Evolutionary conservation across 2,113 vertebrate species (phyloP).

Genomic region (Hyaena hyaena): DNA sequence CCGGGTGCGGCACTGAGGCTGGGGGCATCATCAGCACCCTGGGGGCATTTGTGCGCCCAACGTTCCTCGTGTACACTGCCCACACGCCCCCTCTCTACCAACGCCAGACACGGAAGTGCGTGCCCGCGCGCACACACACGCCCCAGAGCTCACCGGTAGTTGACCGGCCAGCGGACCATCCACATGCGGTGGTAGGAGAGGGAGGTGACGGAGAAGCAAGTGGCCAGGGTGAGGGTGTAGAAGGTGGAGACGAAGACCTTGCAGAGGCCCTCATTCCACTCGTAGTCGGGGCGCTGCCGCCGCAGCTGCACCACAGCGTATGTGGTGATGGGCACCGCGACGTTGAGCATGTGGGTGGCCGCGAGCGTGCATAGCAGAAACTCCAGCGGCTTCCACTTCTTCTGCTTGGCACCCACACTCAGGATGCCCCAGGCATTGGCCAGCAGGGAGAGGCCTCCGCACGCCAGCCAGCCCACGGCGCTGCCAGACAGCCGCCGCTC

Average conservation of each 20-base stretch:
- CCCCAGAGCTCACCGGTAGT: conserved; percentile 90
- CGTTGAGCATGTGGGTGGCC: conserved; percentile 95
- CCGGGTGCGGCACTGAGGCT: not conserved
- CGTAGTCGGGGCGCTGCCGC: conserved; percentile 90
- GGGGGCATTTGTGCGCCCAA: accelerated
- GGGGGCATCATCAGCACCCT: not conserved
- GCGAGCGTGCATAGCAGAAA: conserved; percentile 94
- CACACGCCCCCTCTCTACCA: not conserved
- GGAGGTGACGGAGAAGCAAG: conserved; percentile 96
- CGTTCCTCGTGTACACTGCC: accelerated
- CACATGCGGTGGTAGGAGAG: conserved; percentile 98
- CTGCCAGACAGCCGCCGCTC: conserved; percentile 91
- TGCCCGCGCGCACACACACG: accelerated
- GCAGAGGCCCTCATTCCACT: conserved; percentile 96
- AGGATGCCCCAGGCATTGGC: conserved; percentile 96
- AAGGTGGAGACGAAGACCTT: conserved; percentile 97
- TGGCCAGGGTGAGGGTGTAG: conserved; percentile 95
- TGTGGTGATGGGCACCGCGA: conserved; percentile 94
- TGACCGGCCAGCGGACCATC: conserved; percentile 98
- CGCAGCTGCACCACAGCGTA: conserved; percentile 94
- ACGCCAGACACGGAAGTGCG: accelerated
- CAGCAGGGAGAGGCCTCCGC: conserved; percentile 93
- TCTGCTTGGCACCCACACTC: conserved; percentile 95
- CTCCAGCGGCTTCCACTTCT: conserved; percentile 96
- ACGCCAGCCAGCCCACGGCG: conserved; percentile 95